Percentiles rank a stretch among this genome's conserved stretches.
These are phyloP conservation scores for Enteromius radiatus DNA, from an alignment of 2,797 vertebrate genomes.

Conservation along the genomic window DNA sequence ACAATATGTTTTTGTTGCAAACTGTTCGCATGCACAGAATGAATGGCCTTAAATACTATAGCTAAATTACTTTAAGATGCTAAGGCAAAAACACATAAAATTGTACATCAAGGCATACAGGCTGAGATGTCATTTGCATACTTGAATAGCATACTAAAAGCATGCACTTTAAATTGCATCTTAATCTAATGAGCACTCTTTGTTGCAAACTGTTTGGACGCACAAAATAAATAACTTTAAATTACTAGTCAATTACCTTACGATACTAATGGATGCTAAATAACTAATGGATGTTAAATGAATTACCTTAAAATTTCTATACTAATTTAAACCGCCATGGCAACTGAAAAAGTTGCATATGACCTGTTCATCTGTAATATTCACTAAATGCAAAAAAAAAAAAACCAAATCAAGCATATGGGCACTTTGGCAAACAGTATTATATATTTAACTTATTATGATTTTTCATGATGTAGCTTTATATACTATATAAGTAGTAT, in stretches of 20 bases:
- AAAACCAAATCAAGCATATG: neutral
- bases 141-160: neutral
- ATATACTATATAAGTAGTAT: neutral
- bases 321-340: neutral
- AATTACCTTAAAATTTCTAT: neutral
- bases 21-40: neutral
- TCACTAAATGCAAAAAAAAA: neutral
- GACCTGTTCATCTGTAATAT: neutral
- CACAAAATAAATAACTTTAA: neutral
- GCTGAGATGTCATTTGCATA: neutral
- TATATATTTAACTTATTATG: neutral
- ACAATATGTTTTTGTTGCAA: neutral
- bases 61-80: neutral
- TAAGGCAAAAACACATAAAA: neutral
- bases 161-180: neutral
- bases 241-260: neutral
- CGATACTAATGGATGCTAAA: neutral
- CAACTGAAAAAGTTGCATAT: neutral
- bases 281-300: neutral
- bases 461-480: neutral
- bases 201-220: neutral
- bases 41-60: neutral
- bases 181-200: neutral
- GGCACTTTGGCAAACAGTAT: neutral
- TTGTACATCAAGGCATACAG: neutral